These are phyloP conservation scores for Megalops atlanticus DNA, from an alignment of 2,113 vertebrate genomes.

Conservation along the genomic window DNA sequence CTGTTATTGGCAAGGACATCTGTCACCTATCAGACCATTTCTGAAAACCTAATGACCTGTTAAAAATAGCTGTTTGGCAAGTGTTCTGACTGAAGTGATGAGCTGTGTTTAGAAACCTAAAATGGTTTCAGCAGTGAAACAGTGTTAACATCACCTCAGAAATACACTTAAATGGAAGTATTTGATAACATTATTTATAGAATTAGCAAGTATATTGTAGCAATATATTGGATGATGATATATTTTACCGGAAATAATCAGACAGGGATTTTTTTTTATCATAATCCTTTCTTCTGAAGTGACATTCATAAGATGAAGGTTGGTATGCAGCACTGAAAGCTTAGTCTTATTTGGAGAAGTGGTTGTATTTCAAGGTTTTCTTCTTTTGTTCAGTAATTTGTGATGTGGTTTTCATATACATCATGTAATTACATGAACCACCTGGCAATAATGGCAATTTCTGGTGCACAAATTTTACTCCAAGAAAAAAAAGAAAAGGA, in stretches of 20 bases:
- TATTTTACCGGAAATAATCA: not conserved
- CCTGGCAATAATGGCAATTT: not conserved
- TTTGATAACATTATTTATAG: not conserved
- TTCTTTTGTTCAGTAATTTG: not conserved
- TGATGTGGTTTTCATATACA: not conserved
- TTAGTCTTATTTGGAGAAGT: not conserved
- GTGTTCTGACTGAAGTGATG: conserved; percentile 53
- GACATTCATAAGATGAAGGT: not conserved
- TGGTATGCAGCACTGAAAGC: not conserved
- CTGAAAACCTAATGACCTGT: conserved; percentile 48
- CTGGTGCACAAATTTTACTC: not conserved
- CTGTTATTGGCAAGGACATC: conserved; percentile 55
- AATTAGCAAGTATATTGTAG: not conserved
- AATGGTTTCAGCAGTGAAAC: conserved; percentile 58
- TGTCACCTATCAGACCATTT: conserved; percentile 27
- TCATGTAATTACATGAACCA: not conserved
- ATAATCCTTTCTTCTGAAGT: not conserved
- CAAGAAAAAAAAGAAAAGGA: conserved; percentile 44
- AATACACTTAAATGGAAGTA: not conserved
- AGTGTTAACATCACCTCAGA: conserved; percentile 9
- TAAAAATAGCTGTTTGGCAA: conserved; percentile 72
- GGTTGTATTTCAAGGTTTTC: not conserved
- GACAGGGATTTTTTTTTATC: not conserved
- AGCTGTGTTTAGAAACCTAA: conserved; percentile 61
- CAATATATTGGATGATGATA: not conserved